phyloP scores from a whole-genome alignment of 2,888 invertebrate genomes.

The Drosophila mettleri region DNA sequence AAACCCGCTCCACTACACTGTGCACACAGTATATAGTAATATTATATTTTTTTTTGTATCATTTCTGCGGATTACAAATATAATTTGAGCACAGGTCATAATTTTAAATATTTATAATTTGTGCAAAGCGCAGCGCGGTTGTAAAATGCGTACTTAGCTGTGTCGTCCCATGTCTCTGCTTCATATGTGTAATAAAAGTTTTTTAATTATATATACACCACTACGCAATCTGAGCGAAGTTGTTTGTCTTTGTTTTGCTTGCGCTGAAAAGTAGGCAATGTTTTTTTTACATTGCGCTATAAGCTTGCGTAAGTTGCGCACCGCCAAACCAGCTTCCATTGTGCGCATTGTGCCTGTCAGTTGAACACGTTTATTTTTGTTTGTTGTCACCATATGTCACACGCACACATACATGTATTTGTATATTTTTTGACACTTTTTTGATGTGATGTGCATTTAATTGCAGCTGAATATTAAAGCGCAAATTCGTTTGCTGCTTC shows the following conservation, averaged over 20 bases:
- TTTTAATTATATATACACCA: slow-evolving; percentile 62
- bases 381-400: slow-evolving; percentile 45
- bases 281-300: slow-evolving; percentile 18
- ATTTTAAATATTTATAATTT: slow-evolving; percentile 72
- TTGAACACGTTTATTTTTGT: slow-evolving; percentile 26
- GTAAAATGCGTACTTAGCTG: slow-evolving; percentile 38
- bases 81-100: slow-evolving; percentile 58
- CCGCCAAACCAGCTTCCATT: neutral
- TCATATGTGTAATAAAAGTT: slow-evolving; percentile 69
- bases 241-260: slow-evolving; percentile 19
- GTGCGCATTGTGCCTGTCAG: slow-evolving; percentile 32
- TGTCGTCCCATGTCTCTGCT: slow-evolving; percentile 10
- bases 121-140: slow-evolving; percentile 62
- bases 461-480: slow-evolving; percentile 56
- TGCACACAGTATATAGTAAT: slow-evolving; percentile 3
- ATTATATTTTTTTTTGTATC: slow-evolving; percentile 18
- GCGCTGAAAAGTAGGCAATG: slow-evolving; percentile 41
- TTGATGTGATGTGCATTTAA: slow-evolving; percentile 69
- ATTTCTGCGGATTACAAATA: slow-evolving; percentile 64
- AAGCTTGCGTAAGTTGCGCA: slow-evolving; percentile 19
- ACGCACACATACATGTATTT: slow-evolving; percentile 35
- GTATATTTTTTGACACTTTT: slow-evolving; percentile 55
- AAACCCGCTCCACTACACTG: slow-evolving; percentile 23
- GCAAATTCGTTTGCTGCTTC: slow-evolving; percentile 6
- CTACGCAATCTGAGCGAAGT: neutral